A percentile compares a stretch with the other conserved stretches of the same genome.
These are phyloP conservation scores for Cirrhinus molitorella DNA, from an alignment of 2,797 vertebrate genomes.

Conservation along the genomic window DNA sequence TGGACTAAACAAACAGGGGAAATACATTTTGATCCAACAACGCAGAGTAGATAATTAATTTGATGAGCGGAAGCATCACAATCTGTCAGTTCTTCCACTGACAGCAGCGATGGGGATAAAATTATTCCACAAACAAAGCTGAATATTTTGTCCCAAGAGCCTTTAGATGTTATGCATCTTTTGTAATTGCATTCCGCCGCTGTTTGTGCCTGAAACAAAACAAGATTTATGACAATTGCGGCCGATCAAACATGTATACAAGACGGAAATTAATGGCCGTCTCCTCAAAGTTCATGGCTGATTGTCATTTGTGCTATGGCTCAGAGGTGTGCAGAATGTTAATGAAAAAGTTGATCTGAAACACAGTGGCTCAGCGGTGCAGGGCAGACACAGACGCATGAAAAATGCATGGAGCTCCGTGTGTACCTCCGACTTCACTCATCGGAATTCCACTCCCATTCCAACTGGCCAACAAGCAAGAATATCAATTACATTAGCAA, in stretches of 20 bases:
- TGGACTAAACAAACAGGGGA: conserved; percentile 34
- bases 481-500: conserved; percentile 53
- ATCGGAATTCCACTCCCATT: conserved; percentile 57
- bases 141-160: conserved; percentile 15
- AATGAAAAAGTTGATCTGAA: conserved; percentile 69
- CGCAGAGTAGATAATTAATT: conserved; percentile 37
- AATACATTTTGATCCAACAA: conserved; percentile 29
- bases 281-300: conserved; percentile 75
- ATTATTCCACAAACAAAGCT: conserved; percentile 39
- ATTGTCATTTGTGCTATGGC: conserved; percentile 77
- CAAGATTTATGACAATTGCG: conserved; percentile 46
- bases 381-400: conserved; percentile 67
- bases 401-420: conserved; percentile 59
- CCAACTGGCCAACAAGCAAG: conserved; percentile 51
- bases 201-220: conserved; percentile 46
- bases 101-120: conserved; percentile 34
- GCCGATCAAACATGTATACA: conserved; percentile 51
- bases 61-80: conserved; percentile 43
- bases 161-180: conserved; percentile 36
- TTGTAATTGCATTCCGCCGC: conserved; percentile 49
- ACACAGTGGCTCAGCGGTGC: conserved; percentile 63
- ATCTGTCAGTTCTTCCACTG: conserved; percentile 39
- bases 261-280: conserved; percentile 48
- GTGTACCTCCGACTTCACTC: conserved; percentile 52
- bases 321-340: conserved; percentile 79